A percentile compares a stretch with the other conserved stretches of the same genome.
phyloP scores from a whole-genome alignment of 2,888 invertebrate genomes.

The Periphyllus acericola region DNA sequence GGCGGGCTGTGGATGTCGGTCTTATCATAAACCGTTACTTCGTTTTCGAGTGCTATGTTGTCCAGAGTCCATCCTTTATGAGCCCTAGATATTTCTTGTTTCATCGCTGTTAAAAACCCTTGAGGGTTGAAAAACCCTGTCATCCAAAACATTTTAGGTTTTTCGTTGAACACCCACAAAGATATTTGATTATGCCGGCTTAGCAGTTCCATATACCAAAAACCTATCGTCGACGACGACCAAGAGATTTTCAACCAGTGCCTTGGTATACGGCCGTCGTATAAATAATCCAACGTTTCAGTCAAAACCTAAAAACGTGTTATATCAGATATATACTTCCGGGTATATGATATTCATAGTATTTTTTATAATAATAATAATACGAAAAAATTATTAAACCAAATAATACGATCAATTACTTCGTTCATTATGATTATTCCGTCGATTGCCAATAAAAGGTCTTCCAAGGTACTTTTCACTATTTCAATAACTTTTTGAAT shows the following conservation, averaged over 20 bases:
- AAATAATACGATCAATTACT: conserved; percentile 68
- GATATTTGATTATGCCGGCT: conserved; percentile 91
- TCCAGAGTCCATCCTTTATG: too few species aligned
- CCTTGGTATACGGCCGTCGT: conserved; percentile 92
- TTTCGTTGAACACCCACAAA: conserved; percentile 83
- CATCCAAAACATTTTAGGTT: conserved; percentile 78
- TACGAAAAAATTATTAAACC: neutral
- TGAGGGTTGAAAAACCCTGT: too few species aligned
- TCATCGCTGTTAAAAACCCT: too few species aligned
- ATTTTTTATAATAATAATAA: neutral
- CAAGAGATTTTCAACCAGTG: conserved; percentile 93
- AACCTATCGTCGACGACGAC: conserved; percentile 96
- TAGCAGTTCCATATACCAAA: conserved; percentile 96
- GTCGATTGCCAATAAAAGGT: conserved; percentile 95
- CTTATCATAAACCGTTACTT: conserved; percentile 85
- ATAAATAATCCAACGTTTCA: conserved; percentile 93
- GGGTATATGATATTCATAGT: too few species aligned
- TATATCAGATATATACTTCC: too few species aligned
- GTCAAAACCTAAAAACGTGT: conserved; percentile 75
- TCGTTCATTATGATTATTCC: conserved; percentile 98
- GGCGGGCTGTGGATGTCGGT: conserved; percentile 92
- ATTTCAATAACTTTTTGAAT: conserved; percentile 86
- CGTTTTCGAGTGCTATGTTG: conserved; percentile 81
- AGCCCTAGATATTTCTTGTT: conserved; percentile 71
- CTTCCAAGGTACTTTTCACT: conserved; percentile 78